Base-by-base conservation (phyloP, 1,140 invertebrate genomes). In the Neelides sp. region DNA sequence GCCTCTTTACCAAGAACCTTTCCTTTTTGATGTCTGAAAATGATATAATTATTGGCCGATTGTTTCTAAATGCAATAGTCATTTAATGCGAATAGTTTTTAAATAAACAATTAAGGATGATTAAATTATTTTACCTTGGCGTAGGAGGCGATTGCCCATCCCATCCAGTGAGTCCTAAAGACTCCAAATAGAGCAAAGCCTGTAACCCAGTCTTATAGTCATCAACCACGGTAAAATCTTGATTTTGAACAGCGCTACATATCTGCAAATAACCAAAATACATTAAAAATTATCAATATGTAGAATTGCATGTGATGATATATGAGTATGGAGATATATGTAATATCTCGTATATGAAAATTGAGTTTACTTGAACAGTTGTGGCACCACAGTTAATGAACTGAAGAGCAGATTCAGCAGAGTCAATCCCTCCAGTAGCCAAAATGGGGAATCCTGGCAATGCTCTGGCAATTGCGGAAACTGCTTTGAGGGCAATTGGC, bases 221-320 rank as follows among this genome's bases (percentile, higher is more conserved):
- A 12, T 96, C 83, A 47, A 96, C 83, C 0, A 97, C 64, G 0
- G 91, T 94, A 60, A 93, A 97, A 68, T 96, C 93, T 73, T 98
- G 95, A 72, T 98, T 98, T 66, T 98, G 95, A 13, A 98, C 77
- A 4, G 94, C 89, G 65, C 90, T 96, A 66, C 94, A 88, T 43
- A 95, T 78, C 83, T 90, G 57, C 1, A 59, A 48, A 48, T 44
- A 39, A n/a, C n/a, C n/a, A n/a, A n/a, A n/a, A n/a, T n/a, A n/a
- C n/a, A n/a, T n/a, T n/a, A 17, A 17, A 32, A 47, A 34, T 4
- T 8, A 26, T 44, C 35, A 36, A 13, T 22, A 37, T 17, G 4
- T 40, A 24, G 28, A 47, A 47, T 47, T 47, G 26, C 28, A 36
- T 24, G 17, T 4, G 7, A 36, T 7, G 27, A 23, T 8, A 49